Conservation (phyloP, 1,140 invertebrate genomes). For the Anastatus disparis region DNA sequence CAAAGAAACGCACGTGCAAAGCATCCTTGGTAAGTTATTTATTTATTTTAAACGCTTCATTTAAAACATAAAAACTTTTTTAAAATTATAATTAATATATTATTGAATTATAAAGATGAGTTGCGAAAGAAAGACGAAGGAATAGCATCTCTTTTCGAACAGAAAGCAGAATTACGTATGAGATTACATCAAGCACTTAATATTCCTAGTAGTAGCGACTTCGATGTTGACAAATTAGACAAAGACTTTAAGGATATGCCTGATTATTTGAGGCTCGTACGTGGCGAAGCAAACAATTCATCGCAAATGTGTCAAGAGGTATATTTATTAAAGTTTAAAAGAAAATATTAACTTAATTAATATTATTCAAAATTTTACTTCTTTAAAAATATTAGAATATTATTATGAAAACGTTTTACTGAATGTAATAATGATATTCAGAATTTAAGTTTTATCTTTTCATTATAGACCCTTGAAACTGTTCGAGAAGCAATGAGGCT, state of each 20-base stretch:
- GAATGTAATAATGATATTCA: too few species aligned
- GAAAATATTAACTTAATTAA: not conserved
- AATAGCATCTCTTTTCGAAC: conserved; percentile 85
- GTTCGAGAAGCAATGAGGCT: conserved; percentile 77
- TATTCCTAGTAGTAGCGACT: conserved; percentile 59
- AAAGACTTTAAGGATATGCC: conserved; percentile 55
- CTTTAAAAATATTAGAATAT: not conserved
- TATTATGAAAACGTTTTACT: not conserved
- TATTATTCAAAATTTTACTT: conserved; percentile 6
- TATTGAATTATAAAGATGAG: conserved; percentile 66
- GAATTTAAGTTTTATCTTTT: too few species aligned
- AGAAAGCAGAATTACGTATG: conserved; percentile 86
- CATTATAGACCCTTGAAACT: conserved; percentile 55
- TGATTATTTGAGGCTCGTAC: conserved; percentile 60
- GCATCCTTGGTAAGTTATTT: conserved; percentile 73
- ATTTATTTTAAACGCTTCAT: too few species aligned
- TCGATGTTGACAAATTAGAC: conserved; percentile 53
- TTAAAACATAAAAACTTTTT: too few species aligned
- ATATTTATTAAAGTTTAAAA: not conserved
- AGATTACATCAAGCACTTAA: conserved; percentile 78
- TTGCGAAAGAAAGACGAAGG: conserved; percentile 88
- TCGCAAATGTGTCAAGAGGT: conserved; percentile 62
- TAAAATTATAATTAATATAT: too few species aligned
- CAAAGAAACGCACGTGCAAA: conserved; percentile 77
- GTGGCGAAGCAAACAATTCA: conserved; percentile 57